Conservation (phyloP, 2,888 invertebrate species). For the Oegoconia quadripuncta region DNA sequence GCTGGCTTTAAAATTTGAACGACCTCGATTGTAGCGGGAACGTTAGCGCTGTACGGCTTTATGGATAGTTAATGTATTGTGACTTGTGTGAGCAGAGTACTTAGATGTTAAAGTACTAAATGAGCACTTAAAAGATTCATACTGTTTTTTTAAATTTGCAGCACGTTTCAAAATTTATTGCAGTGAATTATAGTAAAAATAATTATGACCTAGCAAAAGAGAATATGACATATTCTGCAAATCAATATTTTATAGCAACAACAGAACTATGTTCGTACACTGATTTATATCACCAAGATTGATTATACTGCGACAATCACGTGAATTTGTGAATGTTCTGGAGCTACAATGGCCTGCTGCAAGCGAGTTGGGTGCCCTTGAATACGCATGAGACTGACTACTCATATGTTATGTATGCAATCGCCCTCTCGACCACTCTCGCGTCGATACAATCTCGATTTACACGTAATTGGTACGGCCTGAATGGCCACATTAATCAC, state of each 20-base stretch:
- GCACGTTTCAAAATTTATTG: too few relatives aligned
- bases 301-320: neutral
- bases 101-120: too few relatives aligned
- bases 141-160: too few relatives aligned
- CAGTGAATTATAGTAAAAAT: too few relatives aligned
- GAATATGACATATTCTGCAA: too few relatives aligned
- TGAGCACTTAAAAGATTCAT: too few relatives aligned
- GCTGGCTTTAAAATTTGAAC: slow-evolving; percentile 39
- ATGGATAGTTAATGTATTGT: slow-evolving; percentile 42
- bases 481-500: neutral
- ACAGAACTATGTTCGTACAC: too few relatives aligned
- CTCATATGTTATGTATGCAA: slow-evolving; percentile 57
- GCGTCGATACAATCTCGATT: neutral
- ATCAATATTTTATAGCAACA: too few relatives aligned
- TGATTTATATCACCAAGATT: too few relatives aligned
- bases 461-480: neutral
- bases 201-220: too few relatives aligned
- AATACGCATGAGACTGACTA: slow-evolving; percentile 56
- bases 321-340: slow-evolving; percentile 20
- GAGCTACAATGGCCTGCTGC: slow-evolving; percentile 42
- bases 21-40: slow-evolving; percentile 37
- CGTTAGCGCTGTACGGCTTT: slow-evolving; percentile 40
- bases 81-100: slow-evolving; percentile 24
- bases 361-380: slow-evolving; percentile 57
- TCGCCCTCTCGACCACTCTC: slow-evolving; percentile 41